phyloP scores from a whole-genome alignment of 1,140 invertebrate genomes.

The Stegodyphus mimosarum region DNA sequence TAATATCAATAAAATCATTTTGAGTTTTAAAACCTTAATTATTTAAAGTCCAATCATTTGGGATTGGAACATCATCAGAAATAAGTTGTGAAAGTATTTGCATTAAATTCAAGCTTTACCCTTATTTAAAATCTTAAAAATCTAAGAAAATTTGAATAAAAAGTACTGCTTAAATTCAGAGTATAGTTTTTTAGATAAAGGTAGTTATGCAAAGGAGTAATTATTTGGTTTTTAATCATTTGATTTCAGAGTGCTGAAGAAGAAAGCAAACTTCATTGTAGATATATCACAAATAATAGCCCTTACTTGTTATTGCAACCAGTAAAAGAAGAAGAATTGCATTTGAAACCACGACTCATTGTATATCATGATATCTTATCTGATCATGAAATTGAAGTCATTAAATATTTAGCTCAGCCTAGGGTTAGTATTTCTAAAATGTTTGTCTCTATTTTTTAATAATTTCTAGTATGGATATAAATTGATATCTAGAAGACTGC shows the following conservation, averaged over 20 bases:
- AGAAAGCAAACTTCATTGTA: conserved; percentile 76
- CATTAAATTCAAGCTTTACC: too few species aligned
- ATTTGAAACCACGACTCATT: conserved; percentile 84
- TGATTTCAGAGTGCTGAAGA: conserved; percentile 5
- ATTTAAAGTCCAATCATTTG: too few species aligned
- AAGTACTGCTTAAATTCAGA: too few species aligned
- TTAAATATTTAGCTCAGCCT: conserved; percentile 87
- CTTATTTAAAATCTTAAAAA: too few species aligned
- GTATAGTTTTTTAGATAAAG: too few species aligned
- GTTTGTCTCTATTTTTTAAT: not conserved
- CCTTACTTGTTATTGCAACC: conserved; percentile 85
- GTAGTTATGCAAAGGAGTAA: not conserved
- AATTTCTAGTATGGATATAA: too few species aligned
- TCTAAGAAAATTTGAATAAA: too few species aligned
- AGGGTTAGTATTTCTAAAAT: conserved; percentile 73
- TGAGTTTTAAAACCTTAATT: too few species aligned
- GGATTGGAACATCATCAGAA: too few species aligned
- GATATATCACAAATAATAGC: conserved; percentile 76
- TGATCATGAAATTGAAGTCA: conserved; percentile 87
- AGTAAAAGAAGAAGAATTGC: conserved; percentile 91
- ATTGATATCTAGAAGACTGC: too few species aligned
- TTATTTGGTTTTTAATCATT: not conserved
- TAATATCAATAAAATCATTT: too few species aligned
- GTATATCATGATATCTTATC: conserved; percentile 92
- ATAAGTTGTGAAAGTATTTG: too few species aligned